Conservation (phyloP, 2,888 invertebrate genomes). For the Pegoplata infirma region DNA sequence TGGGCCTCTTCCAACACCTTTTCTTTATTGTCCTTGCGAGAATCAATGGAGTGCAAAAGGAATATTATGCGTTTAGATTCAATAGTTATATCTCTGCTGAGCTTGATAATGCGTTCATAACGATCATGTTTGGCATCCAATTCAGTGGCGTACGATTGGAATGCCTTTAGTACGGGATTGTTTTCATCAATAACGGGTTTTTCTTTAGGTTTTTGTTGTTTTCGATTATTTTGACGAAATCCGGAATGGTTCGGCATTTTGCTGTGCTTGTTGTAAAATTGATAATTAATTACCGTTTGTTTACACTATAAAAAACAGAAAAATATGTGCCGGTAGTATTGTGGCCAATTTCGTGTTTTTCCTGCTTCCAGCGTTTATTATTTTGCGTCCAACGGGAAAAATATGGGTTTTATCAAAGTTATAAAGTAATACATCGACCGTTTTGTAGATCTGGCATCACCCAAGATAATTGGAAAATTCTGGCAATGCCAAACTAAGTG, state of each 20-base stretch:
- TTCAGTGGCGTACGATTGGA: conserved; percentile 82
- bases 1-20: conserved; percentile 82
- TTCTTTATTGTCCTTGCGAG: conserved; percentile 80
- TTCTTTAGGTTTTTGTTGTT: conserved; percentile 39
- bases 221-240: conserved; percentile 62
- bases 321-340: neutral
- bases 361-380: too few species aligned
- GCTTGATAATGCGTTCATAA: conserved; percentile 89
- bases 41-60: conserved; percentile 86
- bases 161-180: conserved; percentile 76
- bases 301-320: neutral
- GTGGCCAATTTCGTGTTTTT: too few species aligned
- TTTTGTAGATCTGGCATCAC: too few species aligned
- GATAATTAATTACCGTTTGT: too few species aligned
- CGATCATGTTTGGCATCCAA: conserved; percentile 90
- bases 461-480: too few species aligned
- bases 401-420: too few species aligned
- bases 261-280: too few species aligned
- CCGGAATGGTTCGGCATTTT: conserved; percentile 66
- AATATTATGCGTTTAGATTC: conserved; percentile 95
- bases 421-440: too few species aligned
- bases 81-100: conserved; percentile 90
- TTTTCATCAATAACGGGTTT: conserved; percentile 67
- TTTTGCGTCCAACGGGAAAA: too few species aligned
- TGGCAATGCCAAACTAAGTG: too few species aligned